Evolutionary conservation across 2,888 invertebrate genomes (phyloP), one percentile per base, ranked within the genome.

Genomic region (Scaptomyza parva): DNA sequence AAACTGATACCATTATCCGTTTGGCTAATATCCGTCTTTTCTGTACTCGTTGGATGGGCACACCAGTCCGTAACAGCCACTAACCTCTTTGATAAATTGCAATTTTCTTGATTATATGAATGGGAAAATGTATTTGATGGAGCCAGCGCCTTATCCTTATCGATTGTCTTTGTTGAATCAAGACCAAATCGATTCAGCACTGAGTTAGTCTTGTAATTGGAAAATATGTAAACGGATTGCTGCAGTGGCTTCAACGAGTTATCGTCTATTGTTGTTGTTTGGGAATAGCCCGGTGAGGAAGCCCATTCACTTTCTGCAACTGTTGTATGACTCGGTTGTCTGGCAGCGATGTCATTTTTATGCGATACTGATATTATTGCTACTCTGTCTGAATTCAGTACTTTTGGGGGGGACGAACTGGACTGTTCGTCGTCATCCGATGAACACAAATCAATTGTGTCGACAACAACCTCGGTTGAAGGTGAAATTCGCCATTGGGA

Each of bases 381-480:
- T 20, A 72, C 44, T 8, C 61, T 65, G 40, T 85, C 60, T 5
- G 67, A 57, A 17, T 58, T 82, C 22, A 64, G 43, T 26, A 62
- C 60, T 61, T 61, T 66, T 2, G 67, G 37, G 12, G 58, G 35
- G 12, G 58, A 33, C 18, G 44, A 45, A 22, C 37, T 61, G 14
- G 60, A 28, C 43, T 63, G 52, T 28, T 81, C 68, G 14, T 95
- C 95, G 77, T 95, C 95, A 61, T 95, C 95, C 1, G 95, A 93
- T 7, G 93, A 95, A 90, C 95, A 95, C 87, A 95, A 92, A 89
- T 95, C 94, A 78, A 95, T 95, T 88, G 94, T 93, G 73, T 92
- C 92, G 86, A 94, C 93, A 91, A 91, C 86, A 28, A 90, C 88
- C 70, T 91, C 90, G n/a, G 71, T 83, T 18, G 90, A 83, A 12